Evolutionary conservation across 2,797 vertebrate species (phyloP).

Genomic region (Austrolebias charrua): DNA sequence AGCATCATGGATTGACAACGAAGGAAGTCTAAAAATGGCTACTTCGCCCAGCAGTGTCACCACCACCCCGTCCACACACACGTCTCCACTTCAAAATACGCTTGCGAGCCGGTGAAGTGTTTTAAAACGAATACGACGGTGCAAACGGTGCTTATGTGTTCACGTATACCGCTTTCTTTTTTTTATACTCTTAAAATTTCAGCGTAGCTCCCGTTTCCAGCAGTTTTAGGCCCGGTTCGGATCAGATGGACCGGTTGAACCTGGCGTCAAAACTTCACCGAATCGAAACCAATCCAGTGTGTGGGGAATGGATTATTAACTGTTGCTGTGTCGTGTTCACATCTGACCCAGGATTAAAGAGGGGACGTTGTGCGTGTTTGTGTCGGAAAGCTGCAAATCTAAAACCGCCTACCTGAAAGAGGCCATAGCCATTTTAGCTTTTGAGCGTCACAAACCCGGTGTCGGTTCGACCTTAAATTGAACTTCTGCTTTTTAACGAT

Average conservation of each 20-base stretch:
- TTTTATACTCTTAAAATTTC: slow-evolving; percentile 3
- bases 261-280: slow-evolving; percentile 3
- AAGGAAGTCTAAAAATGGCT: slow-evolving; percentile 77
- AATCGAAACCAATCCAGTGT: slow-evolving; percentile 45
- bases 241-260: neutral
- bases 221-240: neutral
- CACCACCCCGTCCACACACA: slow-evolving; percentile 60
- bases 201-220: slow-evolving; percentile 3
- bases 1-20: slow-evolving; percentile 57
- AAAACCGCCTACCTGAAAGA: slow-evolving; percentile 17
- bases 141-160: neutral
- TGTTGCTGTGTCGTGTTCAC: slow-evolving; percentile 10
- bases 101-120: slow-evolving; percentile 34
- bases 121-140: slow-evolving; percentile 30
- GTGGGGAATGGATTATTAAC: slow-evolving; percentile 17
- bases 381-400: neutral
- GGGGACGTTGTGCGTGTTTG: neutral
- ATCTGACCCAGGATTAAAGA: slow-evolving; percentile 5
- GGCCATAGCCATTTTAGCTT: slow-evolving; percentile 48
- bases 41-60: slow-evolving; percentile 61
- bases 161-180: no score
- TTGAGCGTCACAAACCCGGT: slow-evolving; percentile 5
- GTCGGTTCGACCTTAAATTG: slow-evolving; percentile 25
- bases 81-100: slow-evolving; percentile 56
- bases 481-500: slow-evolving; percentile 59